Base-by-base conservation (phyloP, 2,113 vertebrate genomes). In the Colossoma macropomum region DNA sequence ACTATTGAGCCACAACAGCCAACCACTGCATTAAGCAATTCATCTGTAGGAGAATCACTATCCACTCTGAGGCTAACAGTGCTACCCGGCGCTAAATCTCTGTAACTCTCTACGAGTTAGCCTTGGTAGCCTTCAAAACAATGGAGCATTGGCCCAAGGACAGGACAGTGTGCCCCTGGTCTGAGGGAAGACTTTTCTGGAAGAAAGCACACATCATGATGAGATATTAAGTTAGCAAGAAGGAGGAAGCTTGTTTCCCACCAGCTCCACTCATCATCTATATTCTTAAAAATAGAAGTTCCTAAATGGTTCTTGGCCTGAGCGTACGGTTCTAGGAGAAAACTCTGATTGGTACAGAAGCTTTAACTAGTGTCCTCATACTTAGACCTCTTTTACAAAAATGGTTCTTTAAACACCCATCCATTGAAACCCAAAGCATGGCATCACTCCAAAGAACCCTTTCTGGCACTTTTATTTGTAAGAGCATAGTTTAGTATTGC, bases 111-210 rank as follows among this genome's bases (percentile, higher is more conserved):
- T 21, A 32, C 9, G 30, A 32, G 30, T 10, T 23, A 70, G 32
- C 68, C 23, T 71, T 71, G 13, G 30, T 25, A 11, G 30, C 21
- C 21, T 69, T 69, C 32, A 25, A 19, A 23, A 69, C 66, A 69
- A 38, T 23, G 32, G 66, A 34, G 38, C 66, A 38, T 30, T 50
- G 60, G 45, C 62, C 66, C 48, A 34, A 32, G 48, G 77, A 17
- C 28, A 38, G 65, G 21, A 70, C 30, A 56, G 77, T 17, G 34
- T 41, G 68, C 68, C 41, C 66, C 9, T 25, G 38, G 34, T 71
- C 34, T n/a, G 68, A 45, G 50, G 66, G 77, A 80, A 80, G 77
- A 80, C 77, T 56, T 80, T 50, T 27, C 69, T 73, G 38, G 52
- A 81, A 73, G 69, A 50, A 63, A 50, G 68, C n/a, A 25, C 23